phyloP scores from a whole-genome alignment of 2,888 invertebrate genomes.

The Chrysina gloriosa region DNA sequence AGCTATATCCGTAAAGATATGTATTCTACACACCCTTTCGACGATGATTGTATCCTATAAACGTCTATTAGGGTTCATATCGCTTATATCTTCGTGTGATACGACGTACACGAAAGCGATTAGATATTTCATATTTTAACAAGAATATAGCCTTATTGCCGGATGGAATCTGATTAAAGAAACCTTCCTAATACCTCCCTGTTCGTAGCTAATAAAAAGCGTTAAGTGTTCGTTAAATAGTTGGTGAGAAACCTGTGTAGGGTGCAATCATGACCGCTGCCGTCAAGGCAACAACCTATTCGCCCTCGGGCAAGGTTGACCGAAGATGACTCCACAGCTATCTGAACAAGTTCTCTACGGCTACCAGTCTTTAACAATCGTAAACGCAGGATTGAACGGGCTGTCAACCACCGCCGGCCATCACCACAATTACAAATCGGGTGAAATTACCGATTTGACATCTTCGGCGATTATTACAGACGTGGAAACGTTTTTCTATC shows the following conservation, averaged over 20 bases:
- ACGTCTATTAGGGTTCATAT: too few species aligned
- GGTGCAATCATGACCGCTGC: not conserved
- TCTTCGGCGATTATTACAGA: too few species aligned
- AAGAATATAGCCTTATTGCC: too few species aligned
- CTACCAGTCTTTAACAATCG: constrained; percentile 24
- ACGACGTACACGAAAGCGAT: too few species aligned
- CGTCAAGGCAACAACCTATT: constrained; percentile 12
- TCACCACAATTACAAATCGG: constrained; percentile 10
- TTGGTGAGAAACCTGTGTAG: not conserved
- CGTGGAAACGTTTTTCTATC: too few species aligned
- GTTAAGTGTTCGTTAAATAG: not conserved
- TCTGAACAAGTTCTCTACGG: constrained; percentile 28
- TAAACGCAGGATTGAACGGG: not conserved
- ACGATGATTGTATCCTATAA: too few species aligned
- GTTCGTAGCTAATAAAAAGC: not conserved
- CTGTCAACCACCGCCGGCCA: not conserved
- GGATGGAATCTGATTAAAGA: not conserved
- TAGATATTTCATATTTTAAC: too few species aligned
- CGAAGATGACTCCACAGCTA: constrained; percentile 31
- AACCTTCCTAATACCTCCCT: not conserved
- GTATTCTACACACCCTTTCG: too few species aligned
- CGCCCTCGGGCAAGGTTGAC: constrained; percentile 29
- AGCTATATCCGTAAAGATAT: too few species aligned
- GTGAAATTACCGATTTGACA: constrained; percentile 6
- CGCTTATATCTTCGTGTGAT: too few species aligned